Base-by-base conservation (phyloP, 2,113 vertebrate species). In the Lagopus muta region DNA sequence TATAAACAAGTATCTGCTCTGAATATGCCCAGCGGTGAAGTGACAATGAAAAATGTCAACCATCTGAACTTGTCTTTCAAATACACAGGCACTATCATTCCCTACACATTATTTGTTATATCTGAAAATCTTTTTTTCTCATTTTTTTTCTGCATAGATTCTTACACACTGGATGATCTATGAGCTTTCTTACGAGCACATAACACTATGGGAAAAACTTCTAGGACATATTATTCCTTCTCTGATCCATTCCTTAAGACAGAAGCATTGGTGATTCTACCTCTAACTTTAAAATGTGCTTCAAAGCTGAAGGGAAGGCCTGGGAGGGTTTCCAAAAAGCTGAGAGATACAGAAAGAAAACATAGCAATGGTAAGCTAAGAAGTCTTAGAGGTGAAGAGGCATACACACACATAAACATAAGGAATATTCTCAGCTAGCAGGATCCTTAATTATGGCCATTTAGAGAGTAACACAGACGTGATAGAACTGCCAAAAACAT, bases 11-110 rank as follows among this genome's bases (percentile, higher is more conserved):
- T 58, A 67, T 47, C 88, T 8, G 17, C 32, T 93, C 69, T 85
- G 27, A 93, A 69, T 50, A 66, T 16, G 27, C 57, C 74, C 48
- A 79, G 54, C 14, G 65, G 38, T 76, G 86, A 92, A 82, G 38
- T 11, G 47, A 84, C 80, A 78, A 57, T 36, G 61, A 92, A 88
- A 82, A 92, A 96, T 11, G 6, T 13, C 75, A 73, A 11, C 38
- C 42, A 48, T 14, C 71, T 82, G 61, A 54, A 80, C 67, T 69
- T 90, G 36, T 71, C 75, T 91, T 89, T 89, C 81, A 83, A 67
- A 74, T 38, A 48, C 12, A 25, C 8, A 81, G 38, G 67, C 20
- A 58, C 25, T 30, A 70, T 9, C 50, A 65, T 88, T 87, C 69
- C 76, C 40, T 55, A 93, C 76, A 34, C 36, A 78, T 73, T 40